Evolutionary conservation across 1,140 invertebrate genomes (phyloP).

Genomic region (Drosophila albomicans): DNA sequence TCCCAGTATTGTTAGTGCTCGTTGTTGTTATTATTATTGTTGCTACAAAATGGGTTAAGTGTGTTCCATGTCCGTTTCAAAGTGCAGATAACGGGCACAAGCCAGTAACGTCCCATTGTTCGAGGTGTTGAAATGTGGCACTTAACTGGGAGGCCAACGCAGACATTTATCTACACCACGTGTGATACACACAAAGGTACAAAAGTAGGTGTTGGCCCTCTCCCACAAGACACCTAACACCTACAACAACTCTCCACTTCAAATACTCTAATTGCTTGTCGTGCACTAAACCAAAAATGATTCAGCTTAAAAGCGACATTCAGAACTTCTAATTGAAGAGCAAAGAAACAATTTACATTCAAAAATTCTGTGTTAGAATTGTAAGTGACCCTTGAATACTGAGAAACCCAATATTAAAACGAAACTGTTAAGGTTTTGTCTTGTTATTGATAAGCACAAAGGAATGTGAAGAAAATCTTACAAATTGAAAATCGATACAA

Average conservation of each 20-base stretch:
- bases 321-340: background rate
- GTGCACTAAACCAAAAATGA: constrained; percentile 25
- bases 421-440: background rate
- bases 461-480: too few relatives aligned
- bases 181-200: constrained; percentile 15
- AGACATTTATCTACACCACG: constrained; percentile 35
- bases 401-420: background rate
- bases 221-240: background rate
- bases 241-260: constrained; percentile 15
- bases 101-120: constrained; percentile 29
- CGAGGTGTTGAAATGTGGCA: constrained; percentile 50
- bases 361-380: background rate
- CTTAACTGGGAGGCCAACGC: constrained; percentile 20
- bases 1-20: constrained; percentile 7
- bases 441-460: too few relatives aligned
- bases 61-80: constrained; percentile 30
- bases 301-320: constrained; percentile 11
- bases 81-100: constrained; percentile 29
- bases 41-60: constrained; percentile 47
- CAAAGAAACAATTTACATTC: background rate
- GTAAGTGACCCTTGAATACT: too few relatives aligned
- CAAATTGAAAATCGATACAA: too few relatives aligned
- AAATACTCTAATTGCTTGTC: constrained; percentile 45
- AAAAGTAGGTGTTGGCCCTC: background rate
- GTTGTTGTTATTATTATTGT: constrained; percentile 21